Percentiles rank a stretch among this genome's conserved stretches.
Evolutionary conservation across 2,113 vertebrate genomes (phyloP).

Genomic region (Ammospiza nelsoni): DNA sequence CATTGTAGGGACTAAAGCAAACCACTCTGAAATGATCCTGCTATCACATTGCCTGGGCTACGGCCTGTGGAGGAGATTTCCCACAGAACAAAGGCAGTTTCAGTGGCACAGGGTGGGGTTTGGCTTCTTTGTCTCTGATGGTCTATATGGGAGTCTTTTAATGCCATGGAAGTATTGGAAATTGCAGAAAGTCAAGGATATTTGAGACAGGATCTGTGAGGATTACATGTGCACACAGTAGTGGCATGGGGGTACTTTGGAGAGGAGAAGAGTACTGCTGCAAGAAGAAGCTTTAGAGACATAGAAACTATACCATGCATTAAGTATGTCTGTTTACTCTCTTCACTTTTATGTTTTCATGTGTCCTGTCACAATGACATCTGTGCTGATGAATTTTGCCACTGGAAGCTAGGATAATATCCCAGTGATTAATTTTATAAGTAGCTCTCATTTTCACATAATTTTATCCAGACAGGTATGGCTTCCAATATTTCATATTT

Average conservation of each 20-base stretch:
- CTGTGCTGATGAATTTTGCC: neutral
- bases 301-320: neutral
- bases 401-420: neutral
- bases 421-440: neutral
- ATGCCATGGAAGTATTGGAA: neutral
- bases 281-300: neutral
- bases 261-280: neutral
- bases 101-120: neutral
- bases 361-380: neutral
- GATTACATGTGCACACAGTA: neutral
- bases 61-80: neutral
- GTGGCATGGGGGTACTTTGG: neutral
- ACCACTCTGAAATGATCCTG: neutral
- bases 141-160: neutral
- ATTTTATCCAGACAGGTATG: neutral
- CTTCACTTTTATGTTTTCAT: neutral
- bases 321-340: neutral
- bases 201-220: neutral
- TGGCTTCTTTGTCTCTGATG: neutral
- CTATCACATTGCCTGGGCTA: neutral
- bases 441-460: neutral
- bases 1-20: neutral
- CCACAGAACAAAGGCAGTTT: neutral
- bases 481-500: neutral
- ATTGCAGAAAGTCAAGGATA: neutral